Base-by-base conservation (phyloP, 2,888 invertebrate genomes). In the Abscondita cerata region DNA sequence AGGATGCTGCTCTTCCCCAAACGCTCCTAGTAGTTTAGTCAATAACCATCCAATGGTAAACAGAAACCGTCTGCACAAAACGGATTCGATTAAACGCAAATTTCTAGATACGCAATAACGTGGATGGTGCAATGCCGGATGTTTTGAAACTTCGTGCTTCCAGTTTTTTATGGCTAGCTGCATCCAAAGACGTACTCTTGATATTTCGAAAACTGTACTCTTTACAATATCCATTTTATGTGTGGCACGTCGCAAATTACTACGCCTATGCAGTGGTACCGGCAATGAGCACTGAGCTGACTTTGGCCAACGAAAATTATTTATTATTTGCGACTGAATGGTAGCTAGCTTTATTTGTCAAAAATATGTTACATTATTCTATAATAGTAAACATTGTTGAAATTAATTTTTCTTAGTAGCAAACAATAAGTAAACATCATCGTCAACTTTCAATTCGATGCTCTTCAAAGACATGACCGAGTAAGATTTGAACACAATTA, bases 401-500 rank as follows among this genome's bases (percentile, higher is more conserved):
- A 25, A 25, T 25, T 25, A 25, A 6, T 50, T 41, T 50, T 58
- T 58, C 41, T 58, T 58, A 16, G 58, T 58, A 8, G 51, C 58
- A 47, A 58, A 58, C 2, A 58, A 12, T 11, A 58, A 16, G 11
- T 46, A 58, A 18, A 41, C 9, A n/a, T 58, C 52, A 25, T 52
- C 15, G 9, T 20, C 52, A 19, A 52, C 58, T 12, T 52, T 52
- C 11, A 58, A 25, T 13, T 58, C 58, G 9, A 58, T 58, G 25
- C 52, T 52, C 20, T 58, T 58, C 2, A 52, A 3, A 8, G 41
- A 18, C 15, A 51, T 31, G n/a, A 58, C 20, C 1, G 58, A 58
- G 15, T 58, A 58, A 13, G 58, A 51, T 25, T 34, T 51, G 58
- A 51, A 58, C 34, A 52, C 12, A 12, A 52, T 46, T 18, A 58